Conservation (phyloP, 2,113 vertebrate genomes). For the Baryphthengus martii region DNA sequence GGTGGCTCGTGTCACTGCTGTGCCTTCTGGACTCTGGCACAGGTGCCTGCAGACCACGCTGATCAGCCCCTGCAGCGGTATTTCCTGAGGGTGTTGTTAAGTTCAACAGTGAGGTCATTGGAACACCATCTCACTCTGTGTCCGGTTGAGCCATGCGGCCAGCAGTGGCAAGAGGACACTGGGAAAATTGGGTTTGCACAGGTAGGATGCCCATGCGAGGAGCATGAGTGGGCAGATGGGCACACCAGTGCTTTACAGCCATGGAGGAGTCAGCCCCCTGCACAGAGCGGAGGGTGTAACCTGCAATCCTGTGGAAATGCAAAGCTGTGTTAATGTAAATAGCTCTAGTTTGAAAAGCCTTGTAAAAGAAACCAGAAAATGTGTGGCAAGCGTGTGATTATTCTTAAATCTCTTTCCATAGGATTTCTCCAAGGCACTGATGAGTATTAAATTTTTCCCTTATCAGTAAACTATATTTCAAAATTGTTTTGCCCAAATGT, state of each 20-base stretch:
- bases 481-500: neutral
- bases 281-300: neutral
- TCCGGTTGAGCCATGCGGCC: rapidly evolving
- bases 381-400: neutral
- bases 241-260: neutral
- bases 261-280: rapidly evolving
- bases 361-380: neutral
- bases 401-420: neutral
- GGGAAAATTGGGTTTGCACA: neutral
- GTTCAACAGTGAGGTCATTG: rapidly evolving
- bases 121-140: rapidly evolving
- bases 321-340: neutral
- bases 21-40: neutral
- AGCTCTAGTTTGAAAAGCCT: neutral
- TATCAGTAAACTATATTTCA: neutral
- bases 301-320: neutral
- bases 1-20: neutral
- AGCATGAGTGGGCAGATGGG: neutral
- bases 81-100: rapidly evolving
- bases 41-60: rapidly evolving
- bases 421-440: neutral
- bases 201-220: rapidly evolving
- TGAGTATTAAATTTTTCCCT: neutral
- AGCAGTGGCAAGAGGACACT: too few relatives aligned
- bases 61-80: neutral